Evolutionary conservation across 23 tunicate species (phyloP), one percentile per base, ranked within the genome.

Genomic region (Trididemnum nubilum): DNA sequence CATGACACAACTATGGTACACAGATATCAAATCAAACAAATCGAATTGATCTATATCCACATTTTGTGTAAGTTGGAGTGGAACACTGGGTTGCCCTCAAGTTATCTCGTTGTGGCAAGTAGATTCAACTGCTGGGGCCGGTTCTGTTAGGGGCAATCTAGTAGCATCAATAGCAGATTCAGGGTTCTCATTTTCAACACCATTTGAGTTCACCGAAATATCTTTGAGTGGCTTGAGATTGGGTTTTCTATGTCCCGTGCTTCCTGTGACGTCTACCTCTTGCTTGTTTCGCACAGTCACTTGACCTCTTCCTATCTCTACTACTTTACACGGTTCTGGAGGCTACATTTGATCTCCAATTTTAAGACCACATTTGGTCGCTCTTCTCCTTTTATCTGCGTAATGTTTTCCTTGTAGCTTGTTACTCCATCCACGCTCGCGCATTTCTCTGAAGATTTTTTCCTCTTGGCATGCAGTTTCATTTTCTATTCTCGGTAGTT

Each of bases 381-480:
- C 88, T 76, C 74, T 63, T 76, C 88, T 60, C 37, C 28, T 69
- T 30, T 66, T 26, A 36, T 79, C 72, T 61, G 83, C 73, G 33
- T 79, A 79, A 2, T 27, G 5, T 36, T 79, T 79, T 26, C 77
- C 65, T 44, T 81, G 69, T 24, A 77, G 12, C 35, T 77, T 81
- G 65, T 37, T 81, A 18, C 39, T 39, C 39, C 77, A 66, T 2
- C 70, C 78, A 66, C 64, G 78, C 35, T 81, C 85, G 22, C 85
- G 58, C 1, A 81, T 70, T 18, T 49, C 85, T 25, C n/a, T n/a
- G n/a, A n/a, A n/a, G n/a, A n/a, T n/a, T n/a, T 69, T 63, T 22
- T 37, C 78, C n/a, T 4, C 4, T 15, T 34, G 36, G 36, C 66
- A 2, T 63, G 15, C 63, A 2, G 78, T 23, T 27, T 69, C 31